Conservation (phyloP, 1,140 invertebrate species). For the Drosophila sp. region DNA sequence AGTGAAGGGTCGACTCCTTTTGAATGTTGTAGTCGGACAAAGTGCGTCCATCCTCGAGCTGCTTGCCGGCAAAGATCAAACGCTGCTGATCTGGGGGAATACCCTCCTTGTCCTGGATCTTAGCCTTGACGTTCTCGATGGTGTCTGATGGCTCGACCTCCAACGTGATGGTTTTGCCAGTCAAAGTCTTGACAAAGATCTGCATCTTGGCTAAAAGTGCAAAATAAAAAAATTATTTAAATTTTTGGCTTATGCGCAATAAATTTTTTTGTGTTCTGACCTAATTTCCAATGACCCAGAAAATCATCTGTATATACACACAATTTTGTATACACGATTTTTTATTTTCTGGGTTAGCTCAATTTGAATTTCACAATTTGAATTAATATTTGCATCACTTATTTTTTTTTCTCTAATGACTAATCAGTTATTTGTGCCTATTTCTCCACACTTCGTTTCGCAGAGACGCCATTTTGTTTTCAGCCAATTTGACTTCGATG, state of each 20-base stretch:
- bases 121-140: neutral
- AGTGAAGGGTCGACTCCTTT: too few species aligned
- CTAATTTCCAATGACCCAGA: conserved; percentile 39
- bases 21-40: too few species aligned
- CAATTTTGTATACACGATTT: neutral
- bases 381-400: conserved; percentile 19
- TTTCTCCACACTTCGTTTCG: conserved; percentile 30
- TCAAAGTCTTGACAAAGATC: conserved; percentile 4
- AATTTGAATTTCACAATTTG: conserved; percentile 25
- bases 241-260: conserved; percentile 31
- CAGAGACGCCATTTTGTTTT: conserved; percentile 40
- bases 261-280: conserved; percentile 37
- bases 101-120: conserved; percentile 1
- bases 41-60: too few species aligned
- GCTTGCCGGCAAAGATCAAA: too few species aligned
- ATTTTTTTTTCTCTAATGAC: conserved; percentile 20
- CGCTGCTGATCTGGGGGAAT: too few species aligned
- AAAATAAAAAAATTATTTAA: neutral
- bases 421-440: conserved; percentile 33
- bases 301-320: conserved; percentile 30
- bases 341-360: neutral
- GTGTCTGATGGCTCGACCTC: neutral
- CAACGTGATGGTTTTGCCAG: neutral
- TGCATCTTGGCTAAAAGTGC: conserved; percentile 85
- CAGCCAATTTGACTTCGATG: neutral